Percentiles rank a stretch among this genome's conserved stretches.
These are phyloP conservation scores for Galerucella pusilla DNA, from an alignment of 2,888 invertebrate genomes.

Conservation along the genomic window DNA sequence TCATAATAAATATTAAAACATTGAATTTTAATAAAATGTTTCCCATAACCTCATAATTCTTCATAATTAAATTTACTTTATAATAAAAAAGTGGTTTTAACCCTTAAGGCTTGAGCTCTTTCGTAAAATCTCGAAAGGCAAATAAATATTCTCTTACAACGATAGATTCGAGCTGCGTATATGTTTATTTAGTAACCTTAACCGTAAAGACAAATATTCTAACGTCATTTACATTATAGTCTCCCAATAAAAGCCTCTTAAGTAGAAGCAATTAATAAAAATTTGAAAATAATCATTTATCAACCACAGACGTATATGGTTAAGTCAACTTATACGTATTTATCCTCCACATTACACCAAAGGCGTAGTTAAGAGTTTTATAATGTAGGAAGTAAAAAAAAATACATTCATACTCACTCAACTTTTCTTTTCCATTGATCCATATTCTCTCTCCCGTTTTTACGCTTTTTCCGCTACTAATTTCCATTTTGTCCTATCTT, in stretches of 20 bases:
- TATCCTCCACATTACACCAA: constrained; percentile 30
- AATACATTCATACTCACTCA: not conserved
- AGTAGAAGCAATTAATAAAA: constrained; percentile 53
- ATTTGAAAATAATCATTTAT: constrained; percentile 46
- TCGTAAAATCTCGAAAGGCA: not conserved
- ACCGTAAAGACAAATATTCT: not conserved
- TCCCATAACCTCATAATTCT: too few species aligned
- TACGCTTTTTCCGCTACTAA: too few species aligned
- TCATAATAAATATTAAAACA: not conserved
- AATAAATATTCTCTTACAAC: not conserved
- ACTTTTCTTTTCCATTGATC: too few species aligned
- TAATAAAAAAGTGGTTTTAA: not conserved
- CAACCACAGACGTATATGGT: constrained; percentile 41
- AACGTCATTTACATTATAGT: not conserved
- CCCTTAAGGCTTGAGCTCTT: not conserved
- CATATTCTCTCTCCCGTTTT: too few species aligned
- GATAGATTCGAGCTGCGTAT: too few species aligned
- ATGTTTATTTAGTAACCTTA: constrained; percentile 15
- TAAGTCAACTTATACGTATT: constrained; percentile 42
- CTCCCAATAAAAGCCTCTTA: constrained; percentile 33
- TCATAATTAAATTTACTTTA: not conserved
- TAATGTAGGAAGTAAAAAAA: not conserved
- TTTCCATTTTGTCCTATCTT: too few species aligned
- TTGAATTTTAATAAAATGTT: not conserved
- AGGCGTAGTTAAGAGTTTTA: not conserved